Evolutionary conservation across 2,113 vertebrate genomes (phyloP).

Genomic region (Tenebrosternarchus preto): DNA sequence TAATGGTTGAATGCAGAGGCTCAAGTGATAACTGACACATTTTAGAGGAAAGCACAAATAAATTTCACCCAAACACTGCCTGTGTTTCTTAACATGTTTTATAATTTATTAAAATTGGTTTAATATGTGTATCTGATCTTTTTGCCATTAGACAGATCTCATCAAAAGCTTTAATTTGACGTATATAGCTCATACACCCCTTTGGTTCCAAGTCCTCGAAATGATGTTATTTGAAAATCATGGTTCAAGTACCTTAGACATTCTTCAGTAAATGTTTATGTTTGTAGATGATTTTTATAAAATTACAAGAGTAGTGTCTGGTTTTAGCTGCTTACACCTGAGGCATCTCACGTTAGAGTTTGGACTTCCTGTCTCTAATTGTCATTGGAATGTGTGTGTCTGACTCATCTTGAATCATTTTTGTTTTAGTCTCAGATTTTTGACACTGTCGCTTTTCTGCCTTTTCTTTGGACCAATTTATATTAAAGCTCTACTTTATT

Average conservation of each 20-base stretch:
- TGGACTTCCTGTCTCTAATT: constrained; percentile 44
- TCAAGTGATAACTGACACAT: too few relatives aligned
- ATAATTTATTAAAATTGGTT: too few relatives aligned
- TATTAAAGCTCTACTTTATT: too few relatives aligned
- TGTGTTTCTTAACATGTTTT: too few relatives aligned
- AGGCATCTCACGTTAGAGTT: constrained; percentile 31
- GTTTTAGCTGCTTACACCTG: constrained; percentile 21
- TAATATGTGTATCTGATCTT: too few relatives aligned
- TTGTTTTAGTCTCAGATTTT: constrained; percentile 41
- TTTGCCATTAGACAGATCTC: too few relatives aligned
- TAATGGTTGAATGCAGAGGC: too few relatives aligned
- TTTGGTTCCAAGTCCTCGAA: too few relatives aligned
- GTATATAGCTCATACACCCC: too few relatives aligned
- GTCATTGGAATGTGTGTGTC: constrained; percentile 37
- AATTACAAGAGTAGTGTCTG: constrained; percentile 34
- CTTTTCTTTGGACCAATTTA: constrained; percentile 50
- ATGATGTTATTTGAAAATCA: background rate
- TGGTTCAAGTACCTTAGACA: background rate
- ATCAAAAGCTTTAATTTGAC: too few relatives aligned
- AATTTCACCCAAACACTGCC: too few relatives aligned
- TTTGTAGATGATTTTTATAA: constrained; percentile 8
- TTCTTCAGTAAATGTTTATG: background rate
- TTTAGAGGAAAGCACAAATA: too few relatives aligned
- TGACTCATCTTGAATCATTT: constrained; percentile 37
- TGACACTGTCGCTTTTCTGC: constrained; percentile 29